Conservation (phyloP, 2,797 vertebrate genomes). For the Ceryle rudis region DNA sequence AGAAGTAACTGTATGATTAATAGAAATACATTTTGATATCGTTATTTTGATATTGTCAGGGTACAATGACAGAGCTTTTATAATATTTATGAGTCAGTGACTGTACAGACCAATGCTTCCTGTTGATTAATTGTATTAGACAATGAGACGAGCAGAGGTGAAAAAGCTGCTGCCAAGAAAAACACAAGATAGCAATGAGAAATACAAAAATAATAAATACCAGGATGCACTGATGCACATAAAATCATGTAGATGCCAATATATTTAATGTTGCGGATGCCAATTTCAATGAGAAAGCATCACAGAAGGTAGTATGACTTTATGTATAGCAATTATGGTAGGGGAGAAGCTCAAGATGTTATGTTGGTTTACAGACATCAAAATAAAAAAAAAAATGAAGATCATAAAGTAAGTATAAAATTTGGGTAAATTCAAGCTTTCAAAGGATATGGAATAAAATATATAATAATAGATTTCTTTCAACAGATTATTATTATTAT, state of each 20-base stretch:
- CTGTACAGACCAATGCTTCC: background rate
- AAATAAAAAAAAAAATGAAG: background rate
- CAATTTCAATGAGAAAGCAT: background rate
- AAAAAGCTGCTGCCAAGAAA: slow-evolving; percentile 18
- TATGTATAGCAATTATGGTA: background rate
- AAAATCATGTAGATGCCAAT: background rate
- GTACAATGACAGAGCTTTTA: background rate
- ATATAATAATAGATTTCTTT: background rate
- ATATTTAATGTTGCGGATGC: background rate
- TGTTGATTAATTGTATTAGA: slow-evolving; percentile 30
- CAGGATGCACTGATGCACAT: background rate
- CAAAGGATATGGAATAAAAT: background rate
- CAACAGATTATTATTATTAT: no score
- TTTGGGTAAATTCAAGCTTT: background rate
- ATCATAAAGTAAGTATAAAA: background rate
- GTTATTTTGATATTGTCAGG: background rate
- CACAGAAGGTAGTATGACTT: background rate
- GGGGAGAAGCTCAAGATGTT: background rate
- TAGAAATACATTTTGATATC: background rate
- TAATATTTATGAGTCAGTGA: background rate
- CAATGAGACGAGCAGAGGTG: background rate
- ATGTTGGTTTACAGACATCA: background rate
- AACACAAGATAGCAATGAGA: background rate
- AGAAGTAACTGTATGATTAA: background rate
- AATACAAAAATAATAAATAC: background rate